Evolutionary conservation across 2,113 vertebrate species (phyloP), one percentile per base, ranked within the genome.

Genomic region (Gracilinanus agilis): DNA sequence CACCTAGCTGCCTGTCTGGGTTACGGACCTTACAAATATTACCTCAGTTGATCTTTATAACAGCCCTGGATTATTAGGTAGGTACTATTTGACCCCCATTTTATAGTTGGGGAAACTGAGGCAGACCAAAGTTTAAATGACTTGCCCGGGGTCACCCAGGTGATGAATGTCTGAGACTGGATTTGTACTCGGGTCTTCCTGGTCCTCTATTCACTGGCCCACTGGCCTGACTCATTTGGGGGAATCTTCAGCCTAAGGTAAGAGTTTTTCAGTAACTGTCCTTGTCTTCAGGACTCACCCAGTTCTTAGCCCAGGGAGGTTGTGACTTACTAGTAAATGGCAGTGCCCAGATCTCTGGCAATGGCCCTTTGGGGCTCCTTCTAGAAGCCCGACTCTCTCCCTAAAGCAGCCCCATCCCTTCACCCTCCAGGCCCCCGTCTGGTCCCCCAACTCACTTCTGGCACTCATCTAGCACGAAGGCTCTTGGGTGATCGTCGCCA

Each of bases 381-480:
- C 40, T 2, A 4, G 0, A n/a, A n/a, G n/a, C n/a, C n/a, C n/a
- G n/a, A n/a, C n/a, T 7, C 25, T 75, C 54, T 58, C 49, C 44
- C 34, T 40, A 75, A 6, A 75, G 19, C 34, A 83, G n/a, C 67
- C 5, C 67, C 67, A 13, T 53, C 53, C 6, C 25, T 90, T 54
- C 54, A 29, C 91, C 53, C 9, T 23, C 0, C 0, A 19, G 89
- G 0, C 1, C 40, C 44, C 55, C 53, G 1, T 12, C 10, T 27
- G 49, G 13, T 4, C 9, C 89, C 56, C 88, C 9, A 5, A 96
- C 99, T 99, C 98, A 99, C 99, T 99, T 99, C 97, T 99, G 99
- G 98, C 99, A 99, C 97, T 99, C 99, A 0, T 99, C 99, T 98
- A 99, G 97, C 96, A 99, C 99, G 1, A 99, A 99, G 95, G 99